These are phyloP conservation scores for Heliothis virescens DNA, from an alignment of 1,140 invertebrate genomes.

Conservation along the genomic window DNA sequence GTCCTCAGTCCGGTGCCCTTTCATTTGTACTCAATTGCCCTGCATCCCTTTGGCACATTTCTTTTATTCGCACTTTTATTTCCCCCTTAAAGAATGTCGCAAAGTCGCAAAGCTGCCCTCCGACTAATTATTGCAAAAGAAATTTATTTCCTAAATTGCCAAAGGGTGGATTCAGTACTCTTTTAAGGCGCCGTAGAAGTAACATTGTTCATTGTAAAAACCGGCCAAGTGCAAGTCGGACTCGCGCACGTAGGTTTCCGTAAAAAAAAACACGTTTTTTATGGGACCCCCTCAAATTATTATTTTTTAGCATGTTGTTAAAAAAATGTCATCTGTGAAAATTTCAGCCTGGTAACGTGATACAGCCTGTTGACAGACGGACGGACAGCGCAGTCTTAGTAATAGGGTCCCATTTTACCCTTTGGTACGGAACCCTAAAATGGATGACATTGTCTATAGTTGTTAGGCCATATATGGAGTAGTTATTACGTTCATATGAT, in stretches of 20 bases:
- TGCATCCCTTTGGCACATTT: conserved; percentile 78
- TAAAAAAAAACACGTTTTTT: no score
- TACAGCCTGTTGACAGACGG: no score
- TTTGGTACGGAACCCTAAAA: no score
- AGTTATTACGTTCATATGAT: not conserved
- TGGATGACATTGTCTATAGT: not conserved
- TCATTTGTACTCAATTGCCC: conserved; percentile 79
- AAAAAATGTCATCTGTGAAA: no score
- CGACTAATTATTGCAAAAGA: conserved; percentile 69
- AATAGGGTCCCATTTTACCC: no score
- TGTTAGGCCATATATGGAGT: not conserved
- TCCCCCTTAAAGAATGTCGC: conserved; percentile 66
- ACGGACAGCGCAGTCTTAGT: no score
- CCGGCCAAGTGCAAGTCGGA: no score
- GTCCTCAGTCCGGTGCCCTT: conserved; percentile 73
- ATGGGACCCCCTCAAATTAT: no score
- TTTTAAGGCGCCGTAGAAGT: conserved; percentile 38
- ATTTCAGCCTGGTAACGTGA: no score
- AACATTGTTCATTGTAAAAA: conserved; percentile 15
- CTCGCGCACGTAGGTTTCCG: no score
- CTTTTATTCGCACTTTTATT: conserved; percentile 80
- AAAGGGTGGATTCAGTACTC: conserved; percentile 34
- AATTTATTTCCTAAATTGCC: conserved; percentile 63
- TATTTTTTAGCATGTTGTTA: no score
- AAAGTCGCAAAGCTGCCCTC: conserved; percentile 58